Base-by-base conservation (phyloP, 2,888 invertebrate species). In the Zhuqinia jingwanae region DNA sequence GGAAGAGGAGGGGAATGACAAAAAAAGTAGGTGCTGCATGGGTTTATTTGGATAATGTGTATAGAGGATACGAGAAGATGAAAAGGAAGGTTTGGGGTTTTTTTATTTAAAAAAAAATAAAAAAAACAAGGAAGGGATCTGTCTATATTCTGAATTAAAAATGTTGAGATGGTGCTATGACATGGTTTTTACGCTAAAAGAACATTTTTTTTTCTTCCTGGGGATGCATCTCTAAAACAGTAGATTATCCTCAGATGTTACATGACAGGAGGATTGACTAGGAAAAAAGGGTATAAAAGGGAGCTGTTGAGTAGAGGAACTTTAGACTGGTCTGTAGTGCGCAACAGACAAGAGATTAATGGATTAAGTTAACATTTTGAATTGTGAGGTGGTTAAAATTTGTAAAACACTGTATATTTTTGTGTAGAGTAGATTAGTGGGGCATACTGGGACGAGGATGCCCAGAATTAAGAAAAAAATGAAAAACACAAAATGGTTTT, bases 141-240 rank as follows among this genome's bases (percentile, higher is more conserved):
- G 68, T 77, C 58, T 78, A 65, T n/a, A n/a, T 70, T 68, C 36
- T 73, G 53, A 60, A n/a, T 36, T 17, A 25, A 56, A 75, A 47
- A 70, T 70, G 15, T 56, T 30, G n/a, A 56, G 36, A 53, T 75
- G 56, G 20, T 68, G 25, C 75, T 36, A 25, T 91, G 91, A 90
- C 90, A 91, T 89, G 90, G 89, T 90, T 90, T 91, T 90, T 90
- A 91, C 90, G 91, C 91, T 90, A 80, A 89, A 36, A 87, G 82
- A 89, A 89, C 79, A 87, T 88, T 90, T 70, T 36, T n/a, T n/a
- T 45, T 89, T 90, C 91, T 90, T 90, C 91, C 91, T 90, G 89
- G 88, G 87, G 84, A 78, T 82, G 84, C 80, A 87, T 75, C 73
- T 27, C 27, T 36, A 36, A 36, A 50, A 70, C 47, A 70, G 20